phyloP scores from a whole-genome alignment of 2,888 invertebrate species.

The Loripinus fragilis region DNA sequence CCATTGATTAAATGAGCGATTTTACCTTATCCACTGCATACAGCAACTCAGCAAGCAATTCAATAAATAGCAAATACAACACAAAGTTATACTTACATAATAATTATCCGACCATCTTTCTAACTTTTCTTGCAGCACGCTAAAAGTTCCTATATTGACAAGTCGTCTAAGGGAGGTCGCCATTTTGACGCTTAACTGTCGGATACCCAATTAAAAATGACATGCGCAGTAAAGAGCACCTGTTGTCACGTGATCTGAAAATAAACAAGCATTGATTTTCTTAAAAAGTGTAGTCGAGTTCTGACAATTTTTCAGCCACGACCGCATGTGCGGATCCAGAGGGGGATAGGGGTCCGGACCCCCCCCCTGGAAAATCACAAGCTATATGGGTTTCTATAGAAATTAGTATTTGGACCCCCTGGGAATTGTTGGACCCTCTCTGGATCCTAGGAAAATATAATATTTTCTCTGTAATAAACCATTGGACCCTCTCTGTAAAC shows the following conservation, averaged over 20 bases:
- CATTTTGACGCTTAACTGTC: constrained; percentile 78
- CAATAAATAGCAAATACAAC: background rate
- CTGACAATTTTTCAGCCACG: too few species aligned
- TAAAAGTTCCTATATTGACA: constrained; percentile 82
- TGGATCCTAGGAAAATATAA: too few species aligned
- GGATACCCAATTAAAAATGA: constrained; percentile 39
- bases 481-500: too few species aligned
- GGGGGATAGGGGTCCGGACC: too few species aligned
- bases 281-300: too few species aligned
- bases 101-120: constrained; percentile 82
- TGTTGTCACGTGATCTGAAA: constrained; percentile 24
- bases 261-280: background rate
- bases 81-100: constrained; percentile 74
- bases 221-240: constrained; percentile 51
- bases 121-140: constrained; percentile 81
- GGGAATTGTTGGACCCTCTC: too few species aligned
- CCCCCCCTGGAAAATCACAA: too few species aligned
- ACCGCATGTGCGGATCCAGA: too few species aligned
- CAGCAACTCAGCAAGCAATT: background rate
- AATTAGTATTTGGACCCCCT: too few species aligned
- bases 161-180: constrained; percentile 81
- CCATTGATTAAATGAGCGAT: background rate
- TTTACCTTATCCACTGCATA: background rate
- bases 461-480: too few species aligned
- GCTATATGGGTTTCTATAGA: too few species aligned